A percentile compares a stretch with the other conserved stretches of the same genome.
Conservation (phyloP, 2,888 invertebrate species). For the Augiades crinisus region DNA sequence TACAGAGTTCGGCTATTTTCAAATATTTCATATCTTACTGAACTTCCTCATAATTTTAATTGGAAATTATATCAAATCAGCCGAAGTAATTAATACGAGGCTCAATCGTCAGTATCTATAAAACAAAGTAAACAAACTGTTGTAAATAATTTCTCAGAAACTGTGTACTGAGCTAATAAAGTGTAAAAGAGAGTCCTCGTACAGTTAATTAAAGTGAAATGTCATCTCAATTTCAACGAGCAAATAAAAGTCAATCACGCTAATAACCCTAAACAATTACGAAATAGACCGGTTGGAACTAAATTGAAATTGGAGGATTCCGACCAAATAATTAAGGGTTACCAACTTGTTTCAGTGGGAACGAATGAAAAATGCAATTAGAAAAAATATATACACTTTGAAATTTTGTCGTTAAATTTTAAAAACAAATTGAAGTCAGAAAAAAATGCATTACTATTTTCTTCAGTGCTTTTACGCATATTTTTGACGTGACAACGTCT, state of each 20-base stretch:
- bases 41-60: too few relatives aligned
- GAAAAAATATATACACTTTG: too few relatives aligned
- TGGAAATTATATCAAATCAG: not conserved
- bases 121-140: not conserved
- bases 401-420: too few relatives aligned
- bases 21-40: too few relatives aligned
- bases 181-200: not conserved
- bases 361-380: too few relatives aligned
- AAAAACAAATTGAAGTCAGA: too few relatives aligned
- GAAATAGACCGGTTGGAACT: constrained; percentile 30
- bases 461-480: too few relatives aligned
- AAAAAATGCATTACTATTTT: too few relatives aligned
- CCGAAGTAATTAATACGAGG: not conserved
- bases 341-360: constrained; percentile 28
- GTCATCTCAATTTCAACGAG: constrained; percentile 6
- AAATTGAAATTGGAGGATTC: constrained; percentile 33
- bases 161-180: not conserved
- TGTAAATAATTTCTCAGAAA: not conserved
- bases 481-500: too few relatives aligned
- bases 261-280: constrained; percentile 20
- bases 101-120: too few relatives aligned
- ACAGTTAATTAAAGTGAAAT: not conserved
- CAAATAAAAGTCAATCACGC: constrained; percentile 26
- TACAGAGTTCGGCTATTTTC: too few relatives aligned
- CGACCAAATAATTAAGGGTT: constrained; percentile 52